These are phyloP conservation scores for Podiceps cristatus DNA, from an alignment of 2,113 vertebrate species.

Conservation along the genomic window DNA sequence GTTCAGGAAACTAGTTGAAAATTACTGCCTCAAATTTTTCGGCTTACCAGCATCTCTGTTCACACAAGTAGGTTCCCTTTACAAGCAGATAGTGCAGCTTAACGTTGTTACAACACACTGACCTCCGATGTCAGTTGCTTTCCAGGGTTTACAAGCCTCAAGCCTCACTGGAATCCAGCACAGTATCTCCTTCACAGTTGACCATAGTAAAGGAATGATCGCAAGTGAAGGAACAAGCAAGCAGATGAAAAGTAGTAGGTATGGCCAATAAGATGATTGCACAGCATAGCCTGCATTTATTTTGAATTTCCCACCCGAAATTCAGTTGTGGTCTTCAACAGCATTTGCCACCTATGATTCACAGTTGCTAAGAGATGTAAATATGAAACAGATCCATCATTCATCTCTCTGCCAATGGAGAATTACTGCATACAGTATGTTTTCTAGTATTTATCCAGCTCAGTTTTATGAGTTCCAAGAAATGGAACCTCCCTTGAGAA, in stretches of 20 bases:
- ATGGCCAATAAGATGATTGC: background rate
- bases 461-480: background rate
- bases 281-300: background rate
- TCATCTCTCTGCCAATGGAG: background rate
- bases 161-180: background rate
- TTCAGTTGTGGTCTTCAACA: background rate
- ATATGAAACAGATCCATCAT: background rate
- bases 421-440: background rate
- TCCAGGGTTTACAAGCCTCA: background rate
- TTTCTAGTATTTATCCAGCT: background rate
- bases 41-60: background rate
- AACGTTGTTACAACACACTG: background rate
- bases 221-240: background rate
- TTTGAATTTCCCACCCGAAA: background rate
- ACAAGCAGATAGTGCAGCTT: background rate
- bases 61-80: background rate
- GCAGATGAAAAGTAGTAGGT: background rate
- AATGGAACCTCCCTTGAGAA: background rate
- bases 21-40: background rate
- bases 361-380: background rate
- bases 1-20: background rate
- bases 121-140: background rate
- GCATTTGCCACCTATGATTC: background rate
- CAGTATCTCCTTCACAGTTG: background rate
- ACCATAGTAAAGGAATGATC: background rate